Percentiles rank a stretch among this genome's conserved stretches.
These are phyloP conservation scores for Agrotis exclamationis DNA, from an alignment of 2,888 invertebrate genomes.

Conservation along the genomic window DNA sequence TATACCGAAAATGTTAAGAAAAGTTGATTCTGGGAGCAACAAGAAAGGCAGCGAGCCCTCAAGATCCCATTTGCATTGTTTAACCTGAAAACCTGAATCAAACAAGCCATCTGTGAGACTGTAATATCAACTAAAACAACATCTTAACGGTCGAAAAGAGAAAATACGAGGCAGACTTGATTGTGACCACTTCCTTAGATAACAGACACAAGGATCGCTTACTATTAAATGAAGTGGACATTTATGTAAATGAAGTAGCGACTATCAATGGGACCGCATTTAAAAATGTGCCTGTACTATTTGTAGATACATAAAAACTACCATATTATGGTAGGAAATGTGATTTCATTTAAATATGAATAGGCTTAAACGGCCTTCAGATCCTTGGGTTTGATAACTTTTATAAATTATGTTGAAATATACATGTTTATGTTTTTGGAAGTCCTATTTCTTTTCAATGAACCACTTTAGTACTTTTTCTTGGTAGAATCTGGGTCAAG, in stretches of 20 bases:
- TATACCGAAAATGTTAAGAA: conserved; percentile 6
- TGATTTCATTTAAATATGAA: conserved; percentile 59
- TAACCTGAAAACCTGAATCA: conserved; percentile 47
- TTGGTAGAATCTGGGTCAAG: conserved; percentile 53
- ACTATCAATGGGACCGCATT: conserved; percentile 60
- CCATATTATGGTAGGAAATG: conserved; percentile 52
- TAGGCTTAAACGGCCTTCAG: conserved; percentile 42
- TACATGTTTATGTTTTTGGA: conserved; percentile 24
- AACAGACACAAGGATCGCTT: conserved; percentile 58
- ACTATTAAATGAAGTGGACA: conserved; percentile 70
- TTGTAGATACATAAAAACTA: conserved; percentile 60
- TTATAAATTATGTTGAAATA: conserved; percentile 36
- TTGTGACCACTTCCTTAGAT: conserved; percentile 63
- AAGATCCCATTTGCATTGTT: conserved; percentile 45
- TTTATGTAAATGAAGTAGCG: conserved; percentile 70
- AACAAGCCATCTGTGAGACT: conserved; percentile 34
- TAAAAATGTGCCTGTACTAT: conserved; percentile 55
- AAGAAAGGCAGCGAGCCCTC: conserved; percentile 7
- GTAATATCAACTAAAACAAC: conserved; percentile 43
- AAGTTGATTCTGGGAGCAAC: neutral
- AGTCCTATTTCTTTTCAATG: conserved; percentile 24
- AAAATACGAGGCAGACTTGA: conserved; percentile 44
- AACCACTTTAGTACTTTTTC: conserved; percentile 44
- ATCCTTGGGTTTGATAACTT: conserved; percentile 44
- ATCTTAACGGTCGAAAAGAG: conserved; percentile 40